phyloP scores from a whole-genome alignment of 1,140 invertebrate genomes.

The Diachasma alloeum region DNA sequence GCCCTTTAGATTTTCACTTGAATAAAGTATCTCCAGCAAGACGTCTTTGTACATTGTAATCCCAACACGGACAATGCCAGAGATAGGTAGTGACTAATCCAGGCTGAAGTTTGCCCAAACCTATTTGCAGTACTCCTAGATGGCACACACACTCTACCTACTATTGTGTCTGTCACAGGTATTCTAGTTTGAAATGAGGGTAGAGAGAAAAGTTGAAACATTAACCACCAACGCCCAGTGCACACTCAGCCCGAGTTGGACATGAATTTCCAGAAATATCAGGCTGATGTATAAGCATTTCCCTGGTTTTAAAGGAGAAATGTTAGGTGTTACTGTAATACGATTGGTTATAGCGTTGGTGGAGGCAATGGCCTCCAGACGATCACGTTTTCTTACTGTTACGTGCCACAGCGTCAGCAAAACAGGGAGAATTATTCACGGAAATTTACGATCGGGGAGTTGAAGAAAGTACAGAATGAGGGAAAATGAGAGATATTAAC shows the following conservation, averaged over 20 bases:
- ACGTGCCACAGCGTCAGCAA: neutral
- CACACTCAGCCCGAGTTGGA: neutral
- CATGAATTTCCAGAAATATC: neutral
- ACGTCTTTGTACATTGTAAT: conserved; percentile 1
- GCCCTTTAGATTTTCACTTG: neutral
- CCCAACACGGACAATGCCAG: neutral
- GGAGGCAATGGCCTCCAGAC: neutral
- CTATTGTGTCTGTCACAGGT: neutral
- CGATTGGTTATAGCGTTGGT: neutral
- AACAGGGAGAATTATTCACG: neutral
- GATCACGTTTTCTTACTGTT: neutral
- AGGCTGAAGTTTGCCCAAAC: conserved; percentile 2
- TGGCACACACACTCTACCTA: neutral
- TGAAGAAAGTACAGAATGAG: neutral
- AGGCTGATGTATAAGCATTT: neutral
- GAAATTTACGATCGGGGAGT: neutral
- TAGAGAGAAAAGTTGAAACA: conserved; percentile 6
- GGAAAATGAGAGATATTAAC: neutral
- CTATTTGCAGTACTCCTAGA: neutral
- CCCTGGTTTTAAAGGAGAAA: too few species aligned
- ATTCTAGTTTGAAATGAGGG: neutral
- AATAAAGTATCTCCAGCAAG: neutral
- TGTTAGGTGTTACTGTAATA: neutral
- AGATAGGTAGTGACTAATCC: neutral
- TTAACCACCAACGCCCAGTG: neutral